These are phyloP conservation scores for Bergia sp. DNA, from an alignment of 92 coral and sea anemone genomes.

Conservation along the genomic window DNA sequence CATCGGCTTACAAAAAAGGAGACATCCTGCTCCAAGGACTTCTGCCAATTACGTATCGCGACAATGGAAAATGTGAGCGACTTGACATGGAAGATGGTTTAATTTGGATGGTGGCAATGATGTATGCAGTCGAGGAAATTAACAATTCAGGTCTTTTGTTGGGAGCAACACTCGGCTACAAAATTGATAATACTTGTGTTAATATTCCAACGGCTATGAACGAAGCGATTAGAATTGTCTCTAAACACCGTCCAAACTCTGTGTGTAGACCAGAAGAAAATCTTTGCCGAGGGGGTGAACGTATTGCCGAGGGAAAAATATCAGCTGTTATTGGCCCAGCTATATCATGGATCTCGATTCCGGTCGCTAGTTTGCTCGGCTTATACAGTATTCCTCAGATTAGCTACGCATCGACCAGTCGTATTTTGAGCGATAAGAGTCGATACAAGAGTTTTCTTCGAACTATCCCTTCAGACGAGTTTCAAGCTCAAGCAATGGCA, in stretches of 20 bases:
- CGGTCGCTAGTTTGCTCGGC: constrained; percentile 85
- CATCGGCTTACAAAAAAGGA: constrained; percentile 59
- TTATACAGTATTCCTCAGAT: constrained; percentile 87
- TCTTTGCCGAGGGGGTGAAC: constrained; percentile 56
- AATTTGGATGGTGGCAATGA: constrained; percentile 79
- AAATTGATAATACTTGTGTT: constrained; percentile 80
- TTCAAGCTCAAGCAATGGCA: constrained; percentile 95
- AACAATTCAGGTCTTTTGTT: constrained; percentile 67
- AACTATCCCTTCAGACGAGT: constrained; percentile 94
- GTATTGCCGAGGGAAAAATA: constrained; percentile 30
- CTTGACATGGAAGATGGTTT: constrained; percentile 60
- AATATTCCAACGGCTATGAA: constrained; percentile 85
- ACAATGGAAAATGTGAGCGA: constrained; percentile 60
- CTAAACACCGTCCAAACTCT: constrained; percentile 87
- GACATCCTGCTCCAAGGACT: constrained; percentile 75
- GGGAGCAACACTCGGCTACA: constrained; percentile 77
- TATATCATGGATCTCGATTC: constrained; percentile 84
- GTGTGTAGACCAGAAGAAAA: constrained; percentile 69
- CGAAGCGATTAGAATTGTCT: constrained; percentile 83
- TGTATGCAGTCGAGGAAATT: constrained; percentile 74
- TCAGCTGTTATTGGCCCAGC: constrained; percentile 95
- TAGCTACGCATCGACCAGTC: constrained; percentile 90
- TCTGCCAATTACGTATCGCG: constrained; percentile 76
- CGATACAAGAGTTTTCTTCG: constrained; percentile 87
- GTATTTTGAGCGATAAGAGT: constrained; percentile 89